Percentiles rank a stretch among this genome's conserved stretches.
These are phyloP conservation scores for Calameuta filiformis DNA, from an alignment of 2,888 invertebrate species.

Conservation along the genomic window DNA sequence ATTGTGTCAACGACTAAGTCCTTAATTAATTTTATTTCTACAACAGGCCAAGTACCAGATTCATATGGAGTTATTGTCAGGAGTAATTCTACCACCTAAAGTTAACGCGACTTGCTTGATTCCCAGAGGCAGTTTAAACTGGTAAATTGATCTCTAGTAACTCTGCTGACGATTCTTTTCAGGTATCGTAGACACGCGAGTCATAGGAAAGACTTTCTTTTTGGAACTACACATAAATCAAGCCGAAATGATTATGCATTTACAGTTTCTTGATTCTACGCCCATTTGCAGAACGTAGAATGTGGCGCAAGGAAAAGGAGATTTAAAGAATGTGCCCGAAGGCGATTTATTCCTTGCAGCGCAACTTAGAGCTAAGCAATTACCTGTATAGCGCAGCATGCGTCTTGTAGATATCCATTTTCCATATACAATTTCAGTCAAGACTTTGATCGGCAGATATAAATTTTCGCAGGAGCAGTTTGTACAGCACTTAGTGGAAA, in stretches of 20 bases:
- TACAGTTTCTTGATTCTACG: background rate
- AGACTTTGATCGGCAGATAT: background rate
- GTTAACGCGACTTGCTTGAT: no score
- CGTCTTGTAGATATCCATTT: background rate
- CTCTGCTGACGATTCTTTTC: no score
- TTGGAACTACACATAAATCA: background rate
- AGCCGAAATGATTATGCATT: background rate
- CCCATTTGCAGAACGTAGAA: background rate
- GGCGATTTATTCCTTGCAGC: slow-evolving; percentile 30
- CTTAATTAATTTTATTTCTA: background rate
- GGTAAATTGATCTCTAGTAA: background rate
- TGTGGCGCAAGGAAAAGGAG: slow-evolving; percentile 15
- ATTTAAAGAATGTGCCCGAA: slow-evolving; percentile 33
- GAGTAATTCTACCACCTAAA: no score
- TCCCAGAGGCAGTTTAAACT: background rate
- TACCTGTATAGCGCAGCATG: background rate
- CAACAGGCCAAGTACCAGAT: background rate
- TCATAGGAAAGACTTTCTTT: background rate
- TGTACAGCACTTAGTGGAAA: background rate
- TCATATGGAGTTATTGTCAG: no score
- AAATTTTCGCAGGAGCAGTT: background rate
- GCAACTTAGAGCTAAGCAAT: background rate
- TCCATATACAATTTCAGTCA: background rate
- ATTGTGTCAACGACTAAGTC: background rate
- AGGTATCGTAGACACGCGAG: no score